Conservation (phyloP, 2,113 vertebrate genomes). For the Poicephalus meyeri region DNA sequence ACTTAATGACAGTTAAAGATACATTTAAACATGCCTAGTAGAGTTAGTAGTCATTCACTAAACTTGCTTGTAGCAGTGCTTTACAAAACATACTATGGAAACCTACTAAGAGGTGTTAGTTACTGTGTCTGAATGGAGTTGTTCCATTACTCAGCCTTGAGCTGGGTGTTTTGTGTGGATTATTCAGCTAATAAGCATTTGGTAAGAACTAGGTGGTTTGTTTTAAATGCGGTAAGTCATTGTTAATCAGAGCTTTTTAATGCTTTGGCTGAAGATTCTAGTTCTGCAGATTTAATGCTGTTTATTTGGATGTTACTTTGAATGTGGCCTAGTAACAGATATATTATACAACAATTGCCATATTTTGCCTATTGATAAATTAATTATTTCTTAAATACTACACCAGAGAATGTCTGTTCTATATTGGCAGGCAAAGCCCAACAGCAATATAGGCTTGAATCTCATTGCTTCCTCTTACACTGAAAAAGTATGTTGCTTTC, state of each 20-base stretch:
- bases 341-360: neutral
- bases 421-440: neutral
- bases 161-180: neutral
- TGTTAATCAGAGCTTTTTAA: neutral
- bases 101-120: accelerated
- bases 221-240: neutral
- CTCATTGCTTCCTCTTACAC: neutral
- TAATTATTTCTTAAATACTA: neutral
- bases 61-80: neutral
- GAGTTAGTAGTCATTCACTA: neutral
- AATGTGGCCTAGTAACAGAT: accelerated
- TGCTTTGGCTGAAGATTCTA: neutral
- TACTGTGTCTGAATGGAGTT: no score
- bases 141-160: neutral
- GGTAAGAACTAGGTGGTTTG: neutral
- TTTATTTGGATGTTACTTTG: neutral
- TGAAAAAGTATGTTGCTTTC: neutral
- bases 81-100: accelerated
- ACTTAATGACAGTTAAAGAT: neutral
- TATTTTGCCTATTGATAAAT: neutral
- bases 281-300: neutral
- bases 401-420: neutral
- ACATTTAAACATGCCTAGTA: accelerated
- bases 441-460: neutral
- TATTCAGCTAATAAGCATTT: neutral